phyloP scores from a whole-genome alignment of 64 coral and sea anemone genomes.

The Platygyra sinensis region DNA sequence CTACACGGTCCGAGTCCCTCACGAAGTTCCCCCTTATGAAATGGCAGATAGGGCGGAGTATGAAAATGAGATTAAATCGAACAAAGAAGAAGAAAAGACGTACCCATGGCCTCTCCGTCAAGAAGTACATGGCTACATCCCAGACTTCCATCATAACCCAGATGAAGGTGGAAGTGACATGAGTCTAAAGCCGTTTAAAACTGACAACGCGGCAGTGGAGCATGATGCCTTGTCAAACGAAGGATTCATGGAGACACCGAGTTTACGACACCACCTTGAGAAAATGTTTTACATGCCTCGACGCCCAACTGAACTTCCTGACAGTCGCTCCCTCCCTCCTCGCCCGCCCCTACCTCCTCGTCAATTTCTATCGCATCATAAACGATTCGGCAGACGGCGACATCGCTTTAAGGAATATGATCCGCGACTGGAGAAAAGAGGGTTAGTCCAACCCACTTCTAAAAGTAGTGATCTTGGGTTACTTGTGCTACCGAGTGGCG shows the following conservation, averaged over 20 bases:
- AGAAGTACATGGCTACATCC: neutral
- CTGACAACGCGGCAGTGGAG: neutral
- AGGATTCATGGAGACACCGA: neutral
- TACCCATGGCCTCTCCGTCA: slow-evolving; percentile 13
- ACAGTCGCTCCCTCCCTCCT: neutral
- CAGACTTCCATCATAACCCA: neutral
- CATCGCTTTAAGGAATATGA: neutral
- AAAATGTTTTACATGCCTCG: neutral
- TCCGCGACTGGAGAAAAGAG: neutral
- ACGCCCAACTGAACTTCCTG: neutral
- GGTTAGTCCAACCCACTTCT: slow-evolving; percentile 4
- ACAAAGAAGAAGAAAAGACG: neutral
- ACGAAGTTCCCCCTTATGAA: neutral
- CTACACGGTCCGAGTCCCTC: slow-evolving; percentile 7
- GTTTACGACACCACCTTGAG: neutral
- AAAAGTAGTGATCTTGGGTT: slow-evolving; percentile 17
- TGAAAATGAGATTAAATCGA: neutral
- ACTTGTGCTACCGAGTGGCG: slow-evolving; percentile 18
- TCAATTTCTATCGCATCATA: neutral
- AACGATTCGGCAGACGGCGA: neutral
- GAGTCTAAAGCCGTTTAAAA: slow-evolving; percentile 9
- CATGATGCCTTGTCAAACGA: slow-evolving; percentile 15
- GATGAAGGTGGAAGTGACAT: slow-evolving; percentile 19
- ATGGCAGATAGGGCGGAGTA: neutral
- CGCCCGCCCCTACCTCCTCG: neutral